Conservation (phyloP, 2,113 vertebrate genomes). For the Psittacara wagleri region DNA sequence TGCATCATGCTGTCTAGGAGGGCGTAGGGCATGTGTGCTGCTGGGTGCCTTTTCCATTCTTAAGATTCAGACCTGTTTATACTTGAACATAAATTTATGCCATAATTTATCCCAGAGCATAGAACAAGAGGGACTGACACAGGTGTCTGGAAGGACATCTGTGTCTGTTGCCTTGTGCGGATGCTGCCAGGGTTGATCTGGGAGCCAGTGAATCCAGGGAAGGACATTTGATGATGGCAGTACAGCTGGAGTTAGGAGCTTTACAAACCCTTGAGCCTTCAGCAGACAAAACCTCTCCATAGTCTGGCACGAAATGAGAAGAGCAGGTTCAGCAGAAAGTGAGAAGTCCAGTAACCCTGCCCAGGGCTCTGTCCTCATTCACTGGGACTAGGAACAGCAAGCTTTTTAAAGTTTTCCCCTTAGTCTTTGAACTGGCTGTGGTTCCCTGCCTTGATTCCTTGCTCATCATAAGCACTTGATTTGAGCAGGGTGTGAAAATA, state of each 20-base stretch:
- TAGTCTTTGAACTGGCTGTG: neutral
- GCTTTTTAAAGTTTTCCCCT: neutral
- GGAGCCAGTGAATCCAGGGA: neutral
- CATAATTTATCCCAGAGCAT: neutral
- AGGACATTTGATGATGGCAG: neutral
- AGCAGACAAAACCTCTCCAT: neutral
- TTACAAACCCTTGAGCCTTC: neutral
- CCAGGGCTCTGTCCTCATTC: neutral
- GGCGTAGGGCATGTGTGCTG: neutral
- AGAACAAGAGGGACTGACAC: accelerated
- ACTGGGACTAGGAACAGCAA: neutral
- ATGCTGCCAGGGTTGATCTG: neutral
- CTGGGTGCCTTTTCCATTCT: neutral
- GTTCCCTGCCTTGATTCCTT: neutral
- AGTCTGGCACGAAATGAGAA: neutral
- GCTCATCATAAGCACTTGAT: neutral
- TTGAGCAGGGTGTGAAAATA: neutral
- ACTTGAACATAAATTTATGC: neutral
- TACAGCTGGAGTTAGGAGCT: neutral
- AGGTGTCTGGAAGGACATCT: neutral
- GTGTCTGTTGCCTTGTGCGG: neutral
- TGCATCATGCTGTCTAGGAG: neutral
- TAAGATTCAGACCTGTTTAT: neutral
- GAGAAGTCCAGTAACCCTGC: neutral
- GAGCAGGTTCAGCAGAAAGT: neutral